Evolutionary conservation across 2,113 vertebrate species (phyloP).

Genomic region (Chloebia gouldiae): DNA sequence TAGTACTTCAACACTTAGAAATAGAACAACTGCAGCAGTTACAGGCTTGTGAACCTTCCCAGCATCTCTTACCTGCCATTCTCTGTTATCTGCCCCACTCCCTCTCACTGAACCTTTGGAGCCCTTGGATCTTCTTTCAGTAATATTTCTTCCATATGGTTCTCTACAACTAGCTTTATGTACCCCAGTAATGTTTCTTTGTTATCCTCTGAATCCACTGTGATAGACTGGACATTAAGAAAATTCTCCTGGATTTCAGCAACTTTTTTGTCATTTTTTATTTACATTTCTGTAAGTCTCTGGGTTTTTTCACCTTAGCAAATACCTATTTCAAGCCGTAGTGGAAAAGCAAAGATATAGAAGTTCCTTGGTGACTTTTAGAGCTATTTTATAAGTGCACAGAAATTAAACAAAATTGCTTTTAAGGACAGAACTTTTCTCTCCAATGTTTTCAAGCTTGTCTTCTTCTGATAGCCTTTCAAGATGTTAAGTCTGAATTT

Average conservation of each 20-base stretch:
- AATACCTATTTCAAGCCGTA: not conserved
- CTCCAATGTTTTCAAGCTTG: not conserved
- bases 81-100: not conserved
- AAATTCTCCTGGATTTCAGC: not conserved
- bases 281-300: not conserved
- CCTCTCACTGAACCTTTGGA: not conserved
- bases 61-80: not conserved
- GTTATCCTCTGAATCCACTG: not conserved
- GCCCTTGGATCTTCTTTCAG: not conserved
- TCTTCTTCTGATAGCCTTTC: not conserved
- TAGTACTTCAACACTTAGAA: not conserved
- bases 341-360: not conserved
- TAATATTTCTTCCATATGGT: not conserved
- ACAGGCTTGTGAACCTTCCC: not conserved
- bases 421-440: not conserved
- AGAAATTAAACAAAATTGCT: not conserved
- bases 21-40: not conserved
- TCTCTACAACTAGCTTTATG: not conserved
- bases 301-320: not conserved
- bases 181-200: not conserved
- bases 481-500: not conserved
- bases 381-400: not conserved
- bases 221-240: not conserved
- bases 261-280: not conserved
- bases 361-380: not conserved